Base-by-base conservation (phyloP, 92 coral and sea anemone genomes). In the Muricea muricata region DNA sequence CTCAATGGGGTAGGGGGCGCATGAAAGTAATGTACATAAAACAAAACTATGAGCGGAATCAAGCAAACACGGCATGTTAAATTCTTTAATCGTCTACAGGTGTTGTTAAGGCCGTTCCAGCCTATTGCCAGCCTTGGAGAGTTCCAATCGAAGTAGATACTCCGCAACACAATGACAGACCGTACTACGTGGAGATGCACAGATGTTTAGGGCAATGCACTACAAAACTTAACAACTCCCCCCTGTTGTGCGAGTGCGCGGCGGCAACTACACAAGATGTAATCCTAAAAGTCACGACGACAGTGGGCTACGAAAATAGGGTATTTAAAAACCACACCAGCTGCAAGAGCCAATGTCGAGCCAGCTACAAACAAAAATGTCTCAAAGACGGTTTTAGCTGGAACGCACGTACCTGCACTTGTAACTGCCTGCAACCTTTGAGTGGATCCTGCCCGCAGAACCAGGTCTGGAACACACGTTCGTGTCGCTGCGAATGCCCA, bases 191-290 rank as follows among this genome's bases (percentile, higher is more conserved):
- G 40, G 89, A 84, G 23, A 67, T 73, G 48, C 75, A 79, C 82
- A 70, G 83, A 39, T 89, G 92, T 34, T 33, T 42, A 11, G 92
- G 92, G 1, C 82, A 65, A 17, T 89, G 92, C 45, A 23, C 47
- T 3, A 69, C 67, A 14, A 18, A 8, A 37, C 28, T 26, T 1
- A 9, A 0, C 30, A 33, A 21, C 57, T 78, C 92, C 17, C 92
- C 92, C 15, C 41, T 30, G 14, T 26, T 29, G 2, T 54, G 52
- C 12, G 78, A 79, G n/a, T 89, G 92, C 72, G 76, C 18, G 15
- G 60, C 86, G 0, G 57, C 33, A 7, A 42, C 82, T 1, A 45
- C 33, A 24, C 77, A 85, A 45, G 69, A 78, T 30, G 30, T 89
- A 11, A 71, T n/a, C 0, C 75, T 78, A 7, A 17, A 8, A 6